These are phyloP conservation scores for Macrophya alboannulata DNA, from an alignment of 2,888 invertebrate species.

Conservation along the genomic window DNA sequence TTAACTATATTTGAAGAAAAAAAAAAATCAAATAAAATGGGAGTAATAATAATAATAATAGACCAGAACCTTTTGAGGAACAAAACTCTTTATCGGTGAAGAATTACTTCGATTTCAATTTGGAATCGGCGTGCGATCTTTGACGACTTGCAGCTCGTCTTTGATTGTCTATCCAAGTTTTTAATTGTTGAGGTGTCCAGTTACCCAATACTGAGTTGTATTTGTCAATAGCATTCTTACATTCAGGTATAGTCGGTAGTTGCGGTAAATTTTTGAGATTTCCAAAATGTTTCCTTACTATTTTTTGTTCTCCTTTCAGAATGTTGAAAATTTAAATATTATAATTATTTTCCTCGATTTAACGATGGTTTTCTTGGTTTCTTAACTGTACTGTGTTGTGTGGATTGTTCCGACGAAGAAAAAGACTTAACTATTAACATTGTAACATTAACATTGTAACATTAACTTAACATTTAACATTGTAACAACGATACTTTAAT, in stretches of 20 bases:
- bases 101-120: neutral
- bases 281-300: neutral
- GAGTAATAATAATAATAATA: too few relatives aligned
- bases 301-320: neutral
- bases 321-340: too few relatives aligned
- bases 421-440: too few relatives aligned
- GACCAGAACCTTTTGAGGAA: neutral
- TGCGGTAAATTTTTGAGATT: neutral
- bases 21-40: neutral
- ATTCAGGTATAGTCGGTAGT: slow-evolving; percentile 4
- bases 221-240: slow-evolving; percentile 10
- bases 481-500: too few relatives aligned
- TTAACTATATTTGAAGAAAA: neutral
- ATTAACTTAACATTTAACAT: too few relatives aligned
- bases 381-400: too few relatives aligned
- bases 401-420: too few relatives aligned
- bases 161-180: slow-evolving; percentile 15
- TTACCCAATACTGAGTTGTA: neutral
- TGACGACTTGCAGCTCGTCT: neutral
- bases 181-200: slow-evolving; percentile 2
- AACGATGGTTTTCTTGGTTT: too few relatives aligned
- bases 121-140: neutral
- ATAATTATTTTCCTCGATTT: too few relatives aligned
- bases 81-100: neutral
- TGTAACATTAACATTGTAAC: too few relatives aligned